Conservation (phyloP, 2,888 invertebrate species). For the Trichacis sp. region DNA sequence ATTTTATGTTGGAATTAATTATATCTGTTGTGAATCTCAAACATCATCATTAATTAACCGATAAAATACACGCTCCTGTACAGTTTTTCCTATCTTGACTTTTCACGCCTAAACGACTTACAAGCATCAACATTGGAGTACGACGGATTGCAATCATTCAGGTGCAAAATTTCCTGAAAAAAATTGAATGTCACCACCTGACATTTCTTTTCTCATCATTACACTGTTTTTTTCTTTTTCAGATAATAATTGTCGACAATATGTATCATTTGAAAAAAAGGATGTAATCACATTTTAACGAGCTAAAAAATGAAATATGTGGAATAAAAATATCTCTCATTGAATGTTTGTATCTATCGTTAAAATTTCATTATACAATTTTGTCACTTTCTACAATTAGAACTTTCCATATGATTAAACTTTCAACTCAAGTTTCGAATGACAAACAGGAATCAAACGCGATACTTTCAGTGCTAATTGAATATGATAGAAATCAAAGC, state of each 20-base stretch:
- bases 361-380: background rate
- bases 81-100: background rate
- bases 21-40: too few species aligned
- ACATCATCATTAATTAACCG: too few species aligned
- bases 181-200: too few species aligned
- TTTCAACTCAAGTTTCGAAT: background rate
- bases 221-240: too few species aligned
- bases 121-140: background rate
- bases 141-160: background rate
- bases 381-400: conserved; percentile 6
- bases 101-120: background rate
- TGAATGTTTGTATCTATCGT: background rate
- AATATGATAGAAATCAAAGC: conserved; percentile 1
- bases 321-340: background rate
- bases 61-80: background rate
- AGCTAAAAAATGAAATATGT: background rate
- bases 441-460: background rate
- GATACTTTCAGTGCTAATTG: background rate
- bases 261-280: too few species aligned
- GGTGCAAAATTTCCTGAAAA: background rate
- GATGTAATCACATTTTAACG: background rate
- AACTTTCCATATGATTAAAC: background rate
- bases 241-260: too few species aligned
- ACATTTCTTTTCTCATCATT: too few species aligned
- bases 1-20: too few species aligned